These are phyloP conservation scores for Drosophila pseudotakahashii DNA, from an alignment of 2,888 invertebrate species.

Conservation along the genomic window DNA sequence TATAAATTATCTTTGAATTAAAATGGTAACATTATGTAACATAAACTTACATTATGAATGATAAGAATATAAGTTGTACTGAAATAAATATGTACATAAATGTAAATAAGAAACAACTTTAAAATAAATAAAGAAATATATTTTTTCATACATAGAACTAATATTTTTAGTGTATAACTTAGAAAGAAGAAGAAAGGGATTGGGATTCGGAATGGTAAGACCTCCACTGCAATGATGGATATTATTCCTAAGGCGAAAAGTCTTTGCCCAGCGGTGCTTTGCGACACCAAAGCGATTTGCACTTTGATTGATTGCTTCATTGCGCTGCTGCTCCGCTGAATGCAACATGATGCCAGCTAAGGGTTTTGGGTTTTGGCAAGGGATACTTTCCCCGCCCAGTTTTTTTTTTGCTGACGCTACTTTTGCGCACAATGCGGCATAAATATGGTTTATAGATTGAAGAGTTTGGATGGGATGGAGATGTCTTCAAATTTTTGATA, in stretches of 20 bases:
- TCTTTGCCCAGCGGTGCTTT: constrained; percentile 80
- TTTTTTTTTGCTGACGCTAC: constrained; percentile 22
- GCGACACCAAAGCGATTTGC: constrained; percentile 80
- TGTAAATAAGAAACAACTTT: too few relatives aligned
- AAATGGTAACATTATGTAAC: too few relatives aligned
- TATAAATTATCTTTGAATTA: too few relatives aligned
- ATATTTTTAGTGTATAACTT: constrained; percentile 5
- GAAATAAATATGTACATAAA: too few relatives aligned
- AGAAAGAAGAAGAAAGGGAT: not conserved
- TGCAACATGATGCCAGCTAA: constrained; percentile 61
- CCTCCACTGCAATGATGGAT: constrained; percentile 74
- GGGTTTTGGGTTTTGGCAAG: constrained; percentile 77
- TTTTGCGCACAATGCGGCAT: constrained; percentile 48
- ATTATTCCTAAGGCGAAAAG: constrained; percentile 81
- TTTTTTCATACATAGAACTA: not conserved
- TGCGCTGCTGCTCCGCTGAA: constrained; percentile 52
- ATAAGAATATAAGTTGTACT: too few relatives aligned
- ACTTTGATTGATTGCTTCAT: constrained; percentile 77
- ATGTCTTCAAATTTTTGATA: not conserved
- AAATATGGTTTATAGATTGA: constrained; percentile 43
- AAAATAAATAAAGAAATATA: too few relatives aligned
- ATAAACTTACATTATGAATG: too few relatives aligned
- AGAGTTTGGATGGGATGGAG: not conserved
- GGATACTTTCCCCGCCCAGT: constrained; percentile 18
- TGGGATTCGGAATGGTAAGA: constrained; percentile 26